Percentiles rank a stretch among this genome's conserved stretches.
Evolutionary conservation across 64 coral and sea anemone genomes (phyloP).

Genomic region (Platygyra sinensis): DNA sequence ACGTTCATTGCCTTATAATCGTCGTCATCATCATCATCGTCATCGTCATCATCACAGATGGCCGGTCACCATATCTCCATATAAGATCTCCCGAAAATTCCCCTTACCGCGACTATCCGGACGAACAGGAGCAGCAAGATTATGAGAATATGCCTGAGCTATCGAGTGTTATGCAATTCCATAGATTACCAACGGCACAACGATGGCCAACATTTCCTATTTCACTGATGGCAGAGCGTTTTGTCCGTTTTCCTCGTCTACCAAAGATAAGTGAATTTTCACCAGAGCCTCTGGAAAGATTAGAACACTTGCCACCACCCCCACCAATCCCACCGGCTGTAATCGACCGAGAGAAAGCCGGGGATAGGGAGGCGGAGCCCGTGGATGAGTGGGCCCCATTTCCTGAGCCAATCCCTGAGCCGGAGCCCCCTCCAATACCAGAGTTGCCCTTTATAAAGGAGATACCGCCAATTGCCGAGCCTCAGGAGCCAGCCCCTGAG

Average conservation of each 20-base stretch:
- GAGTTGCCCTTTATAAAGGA: conserved; percentile 42
- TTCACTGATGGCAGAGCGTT: neutral
- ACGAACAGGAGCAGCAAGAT: neutral
- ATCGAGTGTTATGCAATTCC: neutral
- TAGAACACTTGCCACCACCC: conserved; percentile 6
- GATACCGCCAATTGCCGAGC: conserved; percentile 44
- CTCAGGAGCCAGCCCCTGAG: conserved; percentile 11
- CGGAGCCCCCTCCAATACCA: conserved; percentile 23
- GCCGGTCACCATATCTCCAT: neutral
- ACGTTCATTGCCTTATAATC: neutral
- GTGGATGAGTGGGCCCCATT: conserved; percentile 8
- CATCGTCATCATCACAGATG: conserved; percentile 9
- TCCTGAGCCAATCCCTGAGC: conserved; percentile 10
- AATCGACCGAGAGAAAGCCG: conserved; percentile 6
- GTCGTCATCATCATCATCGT: neutral
- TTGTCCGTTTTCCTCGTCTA: conserved; percentile 17
- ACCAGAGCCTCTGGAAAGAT: conserved; percentile 5
- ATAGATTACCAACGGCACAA: neutral
- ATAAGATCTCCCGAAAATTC: neutral
- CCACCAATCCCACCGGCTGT: conserved; percentile 34
- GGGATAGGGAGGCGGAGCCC: neutral
- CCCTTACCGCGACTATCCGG: neutral
- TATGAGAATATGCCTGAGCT: neutral
- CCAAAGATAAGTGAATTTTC: conserved; percentile 17
- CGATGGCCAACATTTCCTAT: conserved; percentile 3